phyloP scores from a whole-genome alignment of 2,888 invertebrate genomes.

The Nysson spinosus region DNA sequence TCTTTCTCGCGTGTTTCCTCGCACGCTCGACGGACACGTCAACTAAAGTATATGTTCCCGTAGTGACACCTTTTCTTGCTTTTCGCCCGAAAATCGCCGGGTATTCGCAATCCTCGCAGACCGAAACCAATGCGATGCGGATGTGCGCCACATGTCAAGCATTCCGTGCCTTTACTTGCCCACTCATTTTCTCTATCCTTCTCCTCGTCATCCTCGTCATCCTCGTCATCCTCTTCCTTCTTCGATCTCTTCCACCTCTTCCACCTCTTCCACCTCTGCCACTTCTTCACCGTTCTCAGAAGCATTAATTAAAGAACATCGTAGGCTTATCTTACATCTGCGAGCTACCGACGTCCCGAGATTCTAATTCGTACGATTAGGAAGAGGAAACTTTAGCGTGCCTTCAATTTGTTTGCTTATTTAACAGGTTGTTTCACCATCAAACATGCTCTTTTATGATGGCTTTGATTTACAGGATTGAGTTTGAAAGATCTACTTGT shows the following conservation, averaged over 20 bases:
- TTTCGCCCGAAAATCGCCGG: conserved; percentile 46
- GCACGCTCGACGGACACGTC: neutral
- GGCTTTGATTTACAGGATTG: too few species aligned
- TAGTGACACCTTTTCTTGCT: conserved; percentile 31
- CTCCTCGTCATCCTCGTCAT: conserved; percentile 6
- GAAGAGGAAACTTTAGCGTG: too few species aligned
- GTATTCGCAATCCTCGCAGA: conserved; percentile 27
- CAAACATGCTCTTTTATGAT: too few species aligned
- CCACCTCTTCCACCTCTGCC: conserved; percentile 31
- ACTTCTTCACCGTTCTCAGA: conserved; percentile 21
- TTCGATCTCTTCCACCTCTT: too few species aligned
- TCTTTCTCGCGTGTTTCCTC: too few species aligned
- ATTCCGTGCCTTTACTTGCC: conserved; percentile 56
- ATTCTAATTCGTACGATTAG: too few species aligned
- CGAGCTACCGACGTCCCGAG: too few species aligned
- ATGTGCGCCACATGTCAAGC: conserved; percentile 73
- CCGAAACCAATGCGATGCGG: conserved; percentile 51
- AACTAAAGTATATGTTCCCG: neutral
- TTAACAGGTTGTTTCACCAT: too few species aligned
- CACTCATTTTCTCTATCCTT: conserved; percentile 18
- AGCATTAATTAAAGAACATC: too few species aligned
- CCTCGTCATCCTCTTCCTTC: conserved; percentile 35
- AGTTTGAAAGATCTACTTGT: too few species aligned
- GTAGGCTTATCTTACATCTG: too few species aligned
- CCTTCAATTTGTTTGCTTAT: too few species aligned